Conservation (phyloP, 2,113 vertebrate species). For the Heterotis niloticus region DNA sequence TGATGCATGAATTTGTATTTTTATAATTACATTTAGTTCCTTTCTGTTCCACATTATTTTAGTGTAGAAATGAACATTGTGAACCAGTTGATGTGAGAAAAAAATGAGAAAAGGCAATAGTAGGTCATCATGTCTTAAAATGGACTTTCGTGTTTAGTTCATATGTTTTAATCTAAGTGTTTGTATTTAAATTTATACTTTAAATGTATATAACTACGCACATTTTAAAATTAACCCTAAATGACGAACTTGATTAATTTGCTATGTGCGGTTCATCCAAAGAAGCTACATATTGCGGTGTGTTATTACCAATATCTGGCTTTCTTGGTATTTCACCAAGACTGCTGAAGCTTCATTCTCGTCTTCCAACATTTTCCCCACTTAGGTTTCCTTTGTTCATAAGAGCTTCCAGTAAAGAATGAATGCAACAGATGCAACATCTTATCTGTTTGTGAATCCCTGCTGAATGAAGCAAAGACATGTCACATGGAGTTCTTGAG, state of each 20-base stretch:
- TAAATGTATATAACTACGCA: background rate
- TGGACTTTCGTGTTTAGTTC: background rate
- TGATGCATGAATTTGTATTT: constrained; percentile 29
- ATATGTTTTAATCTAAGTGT: background rate
- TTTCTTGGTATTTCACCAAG: background rate
- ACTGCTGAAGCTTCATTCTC: background rate
- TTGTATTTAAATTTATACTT: background rate
- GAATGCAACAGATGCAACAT: background rate
- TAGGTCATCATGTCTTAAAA: background rate
- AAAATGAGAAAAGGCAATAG: background rate
- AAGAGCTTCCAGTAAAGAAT: constrained; percentile 37
- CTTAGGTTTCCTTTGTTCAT: constrained; percentile 8
- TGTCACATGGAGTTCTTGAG: background rate
- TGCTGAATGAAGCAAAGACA: background rate
- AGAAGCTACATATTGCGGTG: background rate
- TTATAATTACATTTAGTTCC: constrained; percentile 20
- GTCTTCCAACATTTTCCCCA: constrained; percentile 31
- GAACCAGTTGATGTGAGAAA: constrained; percentile 1
- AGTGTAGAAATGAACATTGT: constrained; percentile 18
- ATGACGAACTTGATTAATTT: constrained; percentile 1
- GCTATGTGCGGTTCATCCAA: constrained; percentile 2
- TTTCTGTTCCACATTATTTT: constrained; percentile 9
- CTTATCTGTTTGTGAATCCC: background rate
- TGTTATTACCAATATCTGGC: background rate
- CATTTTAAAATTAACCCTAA: background rate